A percentile compares a stretch with the other conserved stretches of the same genome.
Conservation (phyloP, 2,797 vertebrate genomes). For the Lophotriccus pileatus region DNA sequence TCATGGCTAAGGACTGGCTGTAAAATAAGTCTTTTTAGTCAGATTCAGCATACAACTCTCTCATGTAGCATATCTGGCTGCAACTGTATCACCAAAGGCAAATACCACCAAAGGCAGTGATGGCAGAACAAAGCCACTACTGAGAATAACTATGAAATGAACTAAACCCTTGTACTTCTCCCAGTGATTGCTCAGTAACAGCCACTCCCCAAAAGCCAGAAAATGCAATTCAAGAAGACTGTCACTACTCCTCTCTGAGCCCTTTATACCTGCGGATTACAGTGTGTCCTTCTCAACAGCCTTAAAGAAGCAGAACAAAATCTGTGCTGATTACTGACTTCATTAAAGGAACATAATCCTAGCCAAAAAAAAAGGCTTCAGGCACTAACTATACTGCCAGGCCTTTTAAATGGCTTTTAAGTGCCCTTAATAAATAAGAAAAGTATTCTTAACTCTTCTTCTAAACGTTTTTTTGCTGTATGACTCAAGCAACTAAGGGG, state of each 20-base stretch:
- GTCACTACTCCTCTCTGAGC: neutral
- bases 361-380: neutral
- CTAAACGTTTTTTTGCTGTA: neutral
- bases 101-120: neutral
- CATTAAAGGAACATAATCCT: neutral
- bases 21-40: neutral
- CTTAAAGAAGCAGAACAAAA: neutral
- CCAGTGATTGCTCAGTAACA: neutral
- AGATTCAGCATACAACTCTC: neutral
- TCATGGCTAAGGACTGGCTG: neutral
- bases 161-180: neutral
- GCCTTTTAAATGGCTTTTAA: neutral
- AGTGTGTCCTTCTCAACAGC: neutral
- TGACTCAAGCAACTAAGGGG: neutral
- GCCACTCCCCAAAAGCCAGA: neutral
- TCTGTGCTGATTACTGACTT: neutral
- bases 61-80: fast-evolving
- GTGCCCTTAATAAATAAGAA: neutral
- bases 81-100: neutral
- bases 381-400: neutral
- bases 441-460: neutral
- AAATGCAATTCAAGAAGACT: neutral
- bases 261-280: neutral
- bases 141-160: neutral
- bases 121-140: neutral